Evolutionary conservation across 2,888 invertebrate genomes (phyloP).

Genomic region (Zygothrica quintamaculata): DNA sequence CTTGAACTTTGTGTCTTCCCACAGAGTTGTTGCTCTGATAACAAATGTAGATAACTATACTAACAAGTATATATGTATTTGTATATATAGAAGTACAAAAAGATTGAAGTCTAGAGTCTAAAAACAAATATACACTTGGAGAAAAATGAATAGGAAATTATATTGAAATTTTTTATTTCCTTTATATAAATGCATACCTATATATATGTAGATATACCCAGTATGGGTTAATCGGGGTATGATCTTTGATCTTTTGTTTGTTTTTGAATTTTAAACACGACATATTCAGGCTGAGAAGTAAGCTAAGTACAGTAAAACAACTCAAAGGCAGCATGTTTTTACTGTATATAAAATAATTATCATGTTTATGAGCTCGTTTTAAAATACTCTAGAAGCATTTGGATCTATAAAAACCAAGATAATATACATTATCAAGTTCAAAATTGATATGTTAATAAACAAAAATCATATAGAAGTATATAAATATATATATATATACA

Average conservation of each 20-base stretch:
- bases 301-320: too few relatives aligned
- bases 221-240: conserved; percentile 8
- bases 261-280: conserved; percentile 15
- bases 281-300: background rate
- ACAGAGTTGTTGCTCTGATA: conserved; percentile 49
- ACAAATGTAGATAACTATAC: conserved; percentile 47
- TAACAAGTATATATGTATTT: background rate
- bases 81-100: conserved; percentile 2
- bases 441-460: conserved; percentile 47
- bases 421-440: conserved; percentile 14
- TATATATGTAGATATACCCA: conserved; percentile 10
- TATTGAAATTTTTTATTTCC: background rate
- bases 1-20: conserved; percentile 60
- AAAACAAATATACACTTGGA: too few relatives aligned
- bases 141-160: background rate
- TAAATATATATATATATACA: conserved; percentile 19
- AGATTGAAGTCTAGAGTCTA: background rate
- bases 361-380: too few relatives aligned
- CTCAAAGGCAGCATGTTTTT: too few relatives aligned
- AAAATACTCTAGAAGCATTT: background rate
- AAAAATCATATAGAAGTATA: conserved; percentile 25
- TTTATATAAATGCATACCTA: background rate
- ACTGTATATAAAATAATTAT: background rate
- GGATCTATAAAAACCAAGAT: background rate
- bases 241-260: conserved; percentile 36